These are phyloP conservation scores for Dicroscelio sp. DNA, from an alignment of 2,888 invertebrate genomes.

Conservation along the genomic window DNA sequence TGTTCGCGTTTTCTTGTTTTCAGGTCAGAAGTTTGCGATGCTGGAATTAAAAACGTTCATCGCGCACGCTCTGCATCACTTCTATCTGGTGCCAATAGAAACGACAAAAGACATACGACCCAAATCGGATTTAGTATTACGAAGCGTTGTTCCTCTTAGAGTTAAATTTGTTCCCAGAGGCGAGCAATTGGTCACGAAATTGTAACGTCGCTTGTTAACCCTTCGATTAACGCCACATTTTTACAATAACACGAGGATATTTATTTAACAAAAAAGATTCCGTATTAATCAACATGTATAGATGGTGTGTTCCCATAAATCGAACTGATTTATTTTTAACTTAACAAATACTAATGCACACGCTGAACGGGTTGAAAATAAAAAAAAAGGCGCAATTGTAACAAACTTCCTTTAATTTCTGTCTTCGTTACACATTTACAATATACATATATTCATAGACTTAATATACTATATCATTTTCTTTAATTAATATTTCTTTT, in stretches of 20 bases:
- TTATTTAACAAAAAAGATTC: too few species aligned
- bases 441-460: slow-evolving; percentile 90
- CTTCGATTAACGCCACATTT: too few species aligned
- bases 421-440: slow-evolving; percentile 91
- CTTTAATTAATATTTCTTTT: slow-evolving; percentile 87
- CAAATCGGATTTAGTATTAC: slow-evolving; percentile 75
- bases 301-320: too few species aligned
- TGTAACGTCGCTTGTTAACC: too few species aligned
- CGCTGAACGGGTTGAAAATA: neutral
- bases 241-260: too few species aligned
- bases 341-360: too few species aligned
- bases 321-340: too few species aligned
- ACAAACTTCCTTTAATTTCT: slow-evolving; percentile 91
- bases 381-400: slow-evolving; percentile 84
- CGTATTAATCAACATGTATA: too few species aligned
- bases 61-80: slow-evolving; percentile 80
- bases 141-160: neutral
- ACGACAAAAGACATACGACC: slow-evolving; percentile 48
- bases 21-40: slow-evolving; percentile 81
- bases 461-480: slow-evolving; percentile 89
- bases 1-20: too few species aligned
- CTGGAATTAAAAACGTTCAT: slow-evolving; percentile 80
- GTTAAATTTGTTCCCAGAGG: slow-evolving; percentile 29
- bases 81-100: slow-evolving; percentile 81
- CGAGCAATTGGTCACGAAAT: slow-evolving; percentile 3